phyloP scores from a whole-genome alignment of 2,797 vertebrate species.

The Onychomys torridus region DNA sequence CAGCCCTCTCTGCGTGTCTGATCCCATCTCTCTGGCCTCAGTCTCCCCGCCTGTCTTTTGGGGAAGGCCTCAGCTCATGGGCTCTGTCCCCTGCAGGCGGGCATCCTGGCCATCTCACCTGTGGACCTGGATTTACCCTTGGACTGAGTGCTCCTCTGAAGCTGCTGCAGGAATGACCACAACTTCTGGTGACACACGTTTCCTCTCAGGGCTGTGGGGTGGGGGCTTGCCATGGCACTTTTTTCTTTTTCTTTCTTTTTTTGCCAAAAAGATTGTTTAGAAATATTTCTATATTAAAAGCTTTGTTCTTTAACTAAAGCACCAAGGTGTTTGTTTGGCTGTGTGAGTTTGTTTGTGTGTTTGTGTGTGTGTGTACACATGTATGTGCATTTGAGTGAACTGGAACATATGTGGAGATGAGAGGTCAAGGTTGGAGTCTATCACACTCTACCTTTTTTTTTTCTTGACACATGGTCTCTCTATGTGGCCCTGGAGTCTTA shows the following conservation, averaged over 20 bases:
- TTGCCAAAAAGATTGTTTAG: slow-evolving; percentile 64
- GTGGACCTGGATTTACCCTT: slow-evolving; percentile 83
- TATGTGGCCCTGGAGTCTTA: background rate
- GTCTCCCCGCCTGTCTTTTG: no score
- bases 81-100: slow-evolving; percentile 72
- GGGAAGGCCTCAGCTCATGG: background rate
- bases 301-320: background rate
- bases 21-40: no score
- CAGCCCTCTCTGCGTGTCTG: background rate
- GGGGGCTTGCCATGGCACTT: background rate
- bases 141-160: slow-evolving; percentile 73
- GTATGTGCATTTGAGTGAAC: background rate
- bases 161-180: background rate
- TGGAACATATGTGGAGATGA: background rate
- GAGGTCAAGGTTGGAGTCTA: background rate
- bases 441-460: background rate
- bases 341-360: background rate
- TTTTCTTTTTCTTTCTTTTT: background rate
- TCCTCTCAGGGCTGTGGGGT: slow-evolving; percentile 49
- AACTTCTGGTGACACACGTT: background rate
- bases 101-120: slow-evolving; percentile 76
- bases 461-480: background rate
- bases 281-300: slow-evolving; percentile 65
- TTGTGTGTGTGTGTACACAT: no score
- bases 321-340: background rate